Conservation (phyloP, 1,140 invertebrate species). For the Cyphomyrmex costatus region DNA sequence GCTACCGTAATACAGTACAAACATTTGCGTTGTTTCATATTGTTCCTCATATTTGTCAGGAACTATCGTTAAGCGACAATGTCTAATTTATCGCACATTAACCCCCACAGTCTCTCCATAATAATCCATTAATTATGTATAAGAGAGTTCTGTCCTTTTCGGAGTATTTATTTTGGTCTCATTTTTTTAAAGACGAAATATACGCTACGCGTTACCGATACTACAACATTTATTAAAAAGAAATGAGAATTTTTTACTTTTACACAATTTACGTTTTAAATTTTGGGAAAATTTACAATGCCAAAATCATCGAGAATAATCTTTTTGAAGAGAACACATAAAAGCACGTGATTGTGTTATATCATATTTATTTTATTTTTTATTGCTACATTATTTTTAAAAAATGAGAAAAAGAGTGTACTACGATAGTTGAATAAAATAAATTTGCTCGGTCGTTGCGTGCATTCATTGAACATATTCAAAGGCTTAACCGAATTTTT, state of each 20-base stretch:
- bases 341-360: background rate
- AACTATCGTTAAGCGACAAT: conserved; percentile 65
- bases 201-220: background rate
- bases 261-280: background rate
- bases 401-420: conserved; percentile 24
- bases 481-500: conserved; percentile 52
- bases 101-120: conserved; percentile 8
- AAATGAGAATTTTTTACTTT: background rate
- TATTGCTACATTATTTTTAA: conserved; percentile 40
- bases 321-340: background rate
- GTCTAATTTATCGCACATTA: conserved; percentile 66
- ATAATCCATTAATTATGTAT: conserved; percentile 8
- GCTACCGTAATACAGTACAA: conserved; percentile 71
- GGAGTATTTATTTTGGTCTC: conserved; percentile 15
- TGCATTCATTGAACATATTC: conserved; percentile 71
- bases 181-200: background rate
- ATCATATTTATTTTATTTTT: no score
- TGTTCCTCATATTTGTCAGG: conserved; percentile 76
- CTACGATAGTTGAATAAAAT: conserved; percentile 71
- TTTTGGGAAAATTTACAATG: conserved; percentile 61
- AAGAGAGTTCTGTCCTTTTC: conserved; percentile 31
- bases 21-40: conserved; percentile 68
- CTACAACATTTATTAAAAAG: background rate
- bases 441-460: conserved; percentile 62
- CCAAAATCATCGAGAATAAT: conserved; percentile 38